phyloP scores from a whole-genome alignment of 2,113 vertebrate genomes.

The Speoplatyrhinus poulsoni region DNA sequence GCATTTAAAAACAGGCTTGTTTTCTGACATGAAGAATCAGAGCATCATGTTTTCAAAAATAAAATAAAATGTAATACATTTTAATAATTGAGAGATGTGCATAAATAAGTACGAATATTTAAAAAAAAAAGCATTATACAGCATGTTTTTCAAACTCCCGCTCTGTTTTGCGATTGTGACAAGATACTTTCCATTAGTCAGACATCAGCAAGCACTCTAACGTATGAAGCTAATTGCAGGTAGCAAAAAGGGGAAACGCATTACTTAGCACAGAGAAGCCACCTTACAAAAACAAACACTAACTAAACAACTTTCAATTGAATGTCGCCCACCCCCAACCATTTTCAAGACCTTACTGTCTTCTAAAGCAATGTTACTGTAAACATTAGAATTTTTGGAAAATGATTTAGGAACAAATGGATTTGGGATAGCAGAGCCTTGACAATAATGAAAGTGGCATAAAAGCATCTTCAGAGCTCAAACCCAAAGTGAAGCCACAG shows the following conservation, averaged over 20 bases:
- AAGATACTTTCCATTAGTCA: constrained; percentile 59
- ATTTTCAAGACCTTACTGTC: no score
- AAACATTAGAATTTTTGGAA: no score
- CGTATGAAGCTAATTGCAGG: constrained; percentile 62
- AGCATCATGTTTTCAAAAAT: background rate
- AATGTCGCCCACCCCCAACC: background rate
- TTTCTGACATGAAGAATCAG: background rate
- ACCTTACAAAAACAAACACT: constrained; percentile 52
- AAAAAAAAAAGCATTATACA: constrained; percentile 31
- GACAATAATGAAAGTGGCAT: no score
- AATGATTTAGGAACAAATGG: no score
- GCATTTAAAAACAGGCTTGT: background rate
- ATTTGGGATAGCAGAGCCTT: no score
- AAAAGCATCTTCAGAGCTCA: no score
- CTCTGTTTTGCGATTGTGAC: constrained; percentile 50
- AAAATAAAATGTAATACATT: background rate
- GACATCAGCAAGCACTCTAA: constrained; percentile 62
- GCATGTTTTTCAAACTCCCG: constrained; percentile 17
- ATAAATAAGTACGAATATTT: constrained; percentile 28
- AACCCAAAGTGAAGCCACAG: no score
- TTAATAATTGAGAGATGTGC: constrained; percentile 22
- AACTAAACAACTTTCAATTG: constrained; percentile 14
- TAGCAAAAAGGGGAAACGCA: constrained; percentile 52
- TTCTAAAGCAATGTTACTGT: no score
- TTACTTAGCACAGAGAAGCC: constrained; percentile 47